These are phyloP conservation scores for Triplophysa siluroides DNA, from an alignment of 2,113 vertebrate genomes.

Conservation along the genomic window DNA sequence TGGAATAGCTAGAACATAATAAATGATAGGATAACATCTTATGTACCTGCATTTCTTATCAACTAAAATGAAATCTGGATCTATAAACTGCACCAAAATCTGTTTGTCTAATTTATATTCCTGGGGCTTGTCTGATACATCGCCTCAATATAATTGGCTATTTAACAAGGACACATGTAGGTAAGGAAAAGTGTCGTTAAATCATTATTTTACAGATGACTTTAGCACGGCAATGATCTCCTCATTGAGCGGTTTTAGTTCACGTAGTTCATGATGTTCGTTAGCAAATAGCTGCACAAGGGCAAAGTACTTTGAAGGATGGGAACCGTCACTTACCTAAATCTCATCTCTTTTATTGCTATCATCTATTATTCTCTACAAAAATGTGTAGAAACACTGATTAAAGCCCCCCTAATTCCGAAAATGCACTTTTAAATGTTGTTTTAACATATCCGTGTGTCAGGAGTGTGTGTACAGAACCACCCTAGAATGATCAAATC, in stretches of 20 bases:
- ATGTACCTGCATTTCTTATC: neutral
- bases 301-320: neutral
- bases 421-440: too few relatives aligned
- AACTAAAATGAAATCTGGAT: too few relatives aligned
- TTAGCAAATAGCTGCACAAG: slow-evolving; percentile 16
- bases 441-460: too few relatives aligned
- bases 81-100: too few relatives aligned
- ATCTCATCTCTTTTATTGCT: neutral
- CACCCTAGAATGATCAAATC: too few relatives aligned
- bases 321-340: neutral
- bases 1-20: too few relatives aligned
- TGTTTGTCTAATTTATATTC: neutral
- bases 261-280: neutral
- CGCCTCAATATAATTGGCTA: slow-evolving; percentile 8
- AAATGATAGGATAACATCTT: neutral
- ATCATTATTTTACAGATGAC: slow-evolving; percentile 29
- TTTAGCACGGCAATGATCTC: neutral
- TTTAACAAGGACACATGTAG: neutral
- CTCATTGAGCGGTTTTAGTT: neutral
- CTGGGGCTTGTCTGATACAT: slow-evolving; percentile 1
- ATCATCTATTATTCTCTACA: neutral
- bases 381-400: neutral
- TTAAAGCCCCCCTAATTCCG: neutral
- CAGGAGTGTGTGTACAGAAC: too few relatives aligned
- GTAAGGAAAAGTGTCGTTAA: neutral